Evolutionary conservation across 23 tunicate genomes (phyloP).

Genomic region (Diplosoma virens): DNA sequence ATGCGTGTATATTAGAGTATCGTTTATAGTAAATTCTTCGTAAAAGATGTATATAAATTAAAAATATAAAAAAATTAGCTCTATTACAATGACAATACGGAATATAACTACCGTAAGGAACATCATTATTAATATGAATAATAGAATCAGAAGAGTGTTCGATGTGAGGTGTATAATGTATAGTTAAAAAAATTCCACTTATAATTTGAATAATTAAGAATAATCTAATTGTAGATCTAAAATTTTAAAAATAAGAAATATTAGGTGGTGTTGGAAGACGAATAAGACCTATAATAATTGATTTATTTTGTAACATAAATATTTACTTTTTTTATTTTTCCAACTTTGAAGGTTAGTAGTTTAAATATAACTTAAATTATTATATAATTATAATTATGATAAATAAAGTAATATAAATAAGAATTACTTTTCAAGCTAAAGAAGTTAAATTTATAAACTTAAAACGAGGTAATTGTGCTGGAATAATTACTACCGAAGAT

Average conservation of each 20-base stretch:
- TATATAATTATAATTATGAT: no score
- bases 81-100: neutral
- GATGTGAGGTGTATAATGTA: neutral
- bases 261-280: neutral
- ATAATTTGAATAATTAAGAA: neutral
- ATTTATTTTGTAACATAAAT: no score
- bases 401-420: no score
- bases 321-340: no score
- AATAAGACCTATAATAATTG: neutral
- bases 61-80: neutral
- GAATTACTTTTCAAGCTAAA: no score
- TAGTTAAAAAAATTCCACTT: conserved; percentile 9
- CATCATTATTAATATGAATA: neutral
- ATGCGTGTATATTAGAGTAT: neutral
- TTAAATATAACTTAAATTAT: no score
- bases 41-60: conserved; percentile 2
- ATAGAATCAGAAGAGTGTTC: neutral
- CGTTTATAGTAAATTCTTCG: conserved; percentile 23
- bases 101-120: neutral
- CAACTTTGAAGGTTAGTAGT: no score
- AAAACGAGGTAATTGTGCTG: conserved; percentile 22
- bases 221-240: neutral
- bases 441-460: conserved; percentile 20
- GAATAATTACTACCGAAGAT: neutral
- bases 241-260: conserved; percentile 8